Conservation (phyloP, 2,113 vertebrate genomes). For the Silurus glanis region DNA sequence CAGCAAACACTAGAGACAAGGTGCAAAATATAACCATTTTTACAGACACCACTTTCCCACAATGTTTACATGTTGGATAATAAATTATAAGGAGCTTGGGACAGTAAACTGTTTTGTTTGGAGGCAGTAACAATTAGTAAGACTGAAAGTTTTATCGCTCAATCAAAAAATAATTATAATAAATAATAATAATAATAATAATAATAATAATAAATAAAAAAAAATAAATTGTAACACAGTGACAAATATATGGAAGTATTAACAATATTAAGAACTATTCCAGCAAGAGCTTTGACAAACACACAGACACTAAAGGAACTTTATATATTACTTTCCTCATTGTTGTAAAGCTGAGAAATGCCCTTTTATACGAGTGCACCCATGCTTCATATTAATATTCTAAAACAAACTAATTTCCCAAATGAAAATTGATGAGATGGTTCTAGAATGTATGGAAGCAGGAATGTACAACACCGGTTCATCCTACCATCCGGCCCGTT, state of each 20-base stretch:
- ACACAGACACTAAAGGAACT: background rate
- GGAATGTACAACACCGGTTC: background rate
- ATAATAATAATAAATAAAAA: background rate
- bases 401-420: background rate
- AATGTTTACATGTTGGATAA: background rate
- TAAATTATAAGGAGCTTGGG: background rate
- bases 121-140: background rate
- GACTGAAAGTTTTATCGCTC: background rate
- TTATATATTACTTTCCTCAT: background rate
- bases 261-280: background rate
- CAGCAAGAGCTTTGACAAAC: background rate
- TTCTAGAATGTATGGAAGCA: background rate
- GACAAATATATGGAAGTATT: background rate
- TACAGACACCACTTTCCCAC: background rate
- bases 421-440: background rate
- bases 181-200: background rate
- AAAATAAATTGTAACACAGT: background rate
- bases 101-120: background rate
- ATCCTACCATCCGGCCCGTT: slow-evolving; percentile 60
- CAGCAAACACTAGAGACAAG: background rate
- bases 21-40: background rate
- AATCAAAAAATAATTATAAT: background rate
- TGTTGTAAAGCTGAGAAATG: background rate
- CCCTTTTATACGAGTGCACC: background rate
- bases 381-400: background rate